Conservation (phyloP, 2,113 vertebrate genomes). For the Oreochromis spilurus region DNA sequence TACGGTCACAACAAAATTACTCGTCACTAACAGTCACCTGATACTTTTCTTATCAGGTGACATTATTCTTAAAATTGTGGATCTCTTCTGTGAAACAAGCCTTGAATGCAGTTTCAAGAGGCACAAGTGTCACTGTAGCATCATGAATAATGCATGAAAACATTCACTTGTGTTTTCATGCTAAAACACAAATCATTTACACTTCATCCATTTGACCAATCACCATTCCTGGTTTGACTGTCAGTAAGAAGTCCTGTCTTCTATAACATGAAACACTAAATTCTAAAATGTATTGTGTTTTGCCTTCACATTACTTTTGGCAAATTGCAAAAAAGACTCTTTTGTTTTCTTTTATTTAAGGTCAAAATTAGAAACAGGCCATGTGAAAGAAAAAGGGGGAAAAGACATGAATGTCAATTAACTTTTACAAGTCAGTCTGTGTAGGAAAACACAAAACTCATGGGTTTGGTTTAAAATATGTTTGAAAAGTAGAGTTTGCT, state of each 20-base stretch:
- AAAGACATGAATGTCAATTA: background rate
- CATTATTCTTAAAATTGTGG: background rate
- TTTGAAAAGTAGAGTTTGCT: background rate
- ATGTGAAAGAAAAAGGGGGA: background rate
- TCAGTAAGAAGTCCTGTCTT: background rate
- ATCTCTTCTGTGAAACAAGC: background rate
- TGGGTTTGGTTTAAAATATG: background rate
- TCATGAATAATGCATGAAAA: conserved; percentile 32
- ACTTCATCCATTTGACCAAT: conserved; percentile 7
- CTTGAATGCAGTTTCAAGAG: background rate
- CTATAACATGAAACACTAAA: background rate
- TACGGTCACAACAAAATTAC: background rate
- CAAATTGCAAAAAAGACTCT: conserved; percentile 1
- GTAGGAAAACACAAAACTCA: background rate
- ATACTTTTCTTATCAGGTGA: background rate
- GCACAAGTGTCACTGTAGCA: background rate
- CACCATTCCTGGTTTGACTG: background rate
- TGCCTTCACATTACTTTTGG: background rate
- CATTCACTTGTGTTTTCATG: background rate
- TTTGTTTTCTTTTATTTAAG: conserved; percentile 8
- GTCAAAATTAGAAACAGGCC: conserved; percentile 8
- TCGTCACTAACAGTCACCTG: background rate
- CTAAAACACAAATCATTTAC: conserved; percentile 18
- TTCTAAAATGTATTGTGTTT: background rate
- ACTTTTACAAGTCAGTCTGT: background rate